Evolutionary conservation across 2,888 invertebrate genomes (phyloP), one percentile per base, ranked within the genome.

Genomic region (Melanostoma scalare): DNA sequence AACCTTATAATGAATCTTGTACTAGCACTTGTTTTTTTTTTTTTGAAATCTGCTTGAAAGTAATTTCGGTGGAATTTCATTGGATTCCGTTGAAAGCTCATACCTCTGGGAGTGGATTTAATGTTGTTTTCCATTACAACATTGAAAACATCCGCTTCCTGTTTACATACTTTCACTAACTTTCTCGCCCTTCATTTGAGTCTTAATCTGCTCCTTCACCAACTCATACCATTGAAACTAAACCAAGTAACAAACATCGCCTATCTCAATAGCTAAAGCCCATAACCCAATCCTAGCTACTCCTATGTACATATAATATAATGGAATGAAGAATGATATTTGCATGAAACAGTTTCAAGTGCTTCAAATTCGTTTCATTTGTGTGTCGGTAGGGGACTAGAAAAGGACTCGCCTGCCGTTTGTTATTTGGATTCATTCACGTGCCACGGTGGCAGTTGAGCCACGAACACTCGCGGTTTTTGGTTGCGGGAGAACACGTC

Each of bases 381-480:
- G 55, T 38, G 30, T 56, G 36, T 38, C 36, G 38, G 9, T 40
- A 9, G 40, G 35, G 35, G 9, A 30, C 8, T 36, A 30, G 31
- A 10, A 38, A 61, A 77, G 71, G 63, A 69, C 61, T 67, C 10
- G 5, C 38, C 20, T n/a, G 9, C 31, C 30, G 6, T 55, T 69
- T 20, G 42, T 52, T 60, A 58, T 36, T 63, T 63, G 48, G 71
- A 65, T 31, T 65, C 58, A 44, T 60, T 78, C 58, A 78, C 77
- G 77, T 72, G 77, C 52, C 72, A 63, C 8, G 61, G 9, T 46
- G 65, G 56, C 77, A 77, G 78, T 63, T 65, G 65, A 68, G 73
- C 79, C 75, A 69, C 69, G 79, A 80, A 63, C 56, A 50, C 52
- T 75, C 75, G 79, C 79, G 79, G 79, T 80, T 80, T 20, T 80